Evolutionary conservation across 2,113 vertebrate genomes (phyloP), one percentile per base, ranked within the genome.

Genomic region (Pterophyllum scalare): DNA sequence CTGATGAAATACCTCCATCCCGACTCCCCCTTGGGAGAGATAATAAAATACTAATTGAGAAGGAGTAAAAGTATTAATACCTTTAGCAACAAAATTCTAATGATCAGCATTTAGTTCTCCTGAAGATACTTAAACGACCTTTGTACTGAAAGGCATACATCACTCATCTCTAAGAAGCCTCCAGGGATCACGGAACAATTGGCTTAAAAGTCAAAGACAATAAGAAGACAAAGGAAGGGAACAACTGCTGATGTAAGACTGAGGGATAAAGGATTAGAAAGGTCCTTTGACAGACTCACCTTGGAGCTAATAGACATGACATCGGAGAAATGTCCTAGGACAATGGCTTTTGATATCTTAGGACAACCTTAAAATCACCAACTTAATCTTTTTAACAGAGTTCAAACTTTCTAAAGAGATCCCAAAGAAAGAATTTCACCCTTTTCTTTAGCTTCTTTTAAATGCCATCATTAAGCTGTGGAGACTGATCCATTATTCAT

Each of bases 131-230:
- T 49, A 70, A 88, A 61, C 58, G 26, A 65, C 49, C 6, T 76
- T 49, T 52, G 26, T 59, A 24, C 58, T 82, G 19, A 75, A 54
- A 74, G 46, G 58, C 28, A 59, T 52, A 85, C 82, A 64, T 33
- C 5, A 65, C 33, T 67, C 26, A 20, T 61, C 74, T 54, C 38
- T 12, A 64, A 52, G 56, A n/a, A 14, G 38, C 38, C 75, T 81
- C 26, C 46, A 56, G 59, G 54, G 77, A 78, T 72, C 61, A 40
- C 3, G 5, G 35, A 88, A 26, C 35, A 60, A 75, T 72, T n/a
- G 17, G 49, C 49, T 86, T 80, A 82, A 78, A 86, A 74, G 85
- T 82, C 78, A 86, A 85, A 79, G 82, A 56, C 54, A 52, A 17
- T 52, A 70, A 70, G 24, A 70, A 43, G 65, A 75, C 15, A 57